Percentiles rank a stretch among this genome's conserved stretches.
Conservation (phyloP, 2,888 invertebrate genomes). For the Drosophila antonietae region DNA sequence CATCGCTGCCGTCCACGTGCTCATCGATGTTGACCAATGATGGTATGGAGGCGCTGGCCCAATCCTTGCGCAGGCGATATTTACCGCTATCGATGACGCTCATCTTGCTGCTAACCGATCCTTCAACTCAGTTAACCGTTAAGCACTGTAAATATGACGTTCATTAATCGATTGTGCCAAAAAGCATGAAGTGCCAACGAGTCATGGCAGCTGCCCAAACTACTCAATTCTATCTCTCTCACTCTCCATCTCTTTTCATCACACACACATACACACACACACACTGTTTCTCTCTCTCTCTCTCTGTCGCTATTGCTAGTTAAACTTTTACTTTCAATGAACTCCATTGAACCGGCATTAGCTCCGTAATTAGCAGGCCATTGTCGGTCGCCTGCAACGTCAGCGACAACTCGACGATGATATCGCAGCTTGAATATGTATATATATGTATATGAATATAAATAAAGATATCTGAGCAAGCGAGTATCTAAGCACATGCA, state of each 20-base stretch:
- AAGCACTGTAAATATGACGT: conserved; percentile 59
- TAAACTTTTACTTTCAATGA: conserved; percentile 77
- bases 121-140: conserved; percentile 48
- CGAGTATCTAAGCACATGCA: conserved; percentile 47
- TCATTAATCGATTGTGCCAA: conserved; percentile 39
- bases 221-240: conserved; percentile 16
- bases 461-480: not conserved
- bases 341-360: conserved; percentile 78
- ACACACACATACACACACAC: not conserved
- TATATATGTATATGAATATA: conserved; percentile 28
- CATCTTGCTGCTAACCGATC: conserved; percentile 65
- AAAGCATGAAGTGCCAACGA: not conserved
- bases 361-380: conserved; percentile 73
- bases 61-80: conserved; percentile 84
- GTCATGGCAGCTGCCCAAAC: conserved; percentile 15
- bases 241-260: not conserved
- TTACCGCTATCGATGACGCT: conserved; percentile 84
- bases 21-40: conserved; percentile 84
- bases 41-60: conserved; percentile 84
- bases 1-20: conserved; percentile 75
- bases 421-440: conserved; percentile 49
- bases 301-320: conserved; percentile 4
- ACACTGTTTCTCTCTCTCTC: conserved; percentile 4
- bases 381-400: conserved; percentile 62
- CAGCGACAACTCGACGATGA: conserved; percentile 33